phyloP scores from a whole-genome alignment of 2,113 vertebrate genomes.

The Dascyllus trimaculatus region DNA sequence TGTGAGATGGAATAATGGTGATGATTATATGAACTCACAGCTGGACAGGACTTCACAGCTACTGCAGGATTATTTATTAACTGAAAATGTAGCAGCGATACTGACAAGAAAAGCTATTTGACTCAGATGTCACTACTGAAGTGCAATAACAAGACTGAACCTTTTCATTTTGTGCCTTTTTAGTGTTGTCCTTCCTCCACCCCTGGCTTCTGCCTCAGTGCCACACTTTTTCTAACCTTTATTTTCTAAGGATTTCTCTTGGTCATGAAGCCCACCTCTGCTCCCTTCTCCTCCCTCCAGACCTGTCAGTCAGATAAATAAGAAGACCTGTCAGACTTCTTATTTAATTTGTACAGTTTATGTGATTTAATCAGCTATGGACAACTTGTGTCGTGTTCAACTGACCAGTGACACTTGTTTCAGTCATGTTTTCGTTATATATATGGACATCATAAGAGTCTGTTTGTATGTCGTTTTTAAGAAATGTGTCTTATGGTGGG shows the following conservation, averaged over 20 bases:
- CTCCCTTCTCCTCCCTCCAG: not conserved
- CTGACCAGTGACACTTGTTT: too few species aligned
- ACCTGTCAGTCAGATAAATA: not conserved
- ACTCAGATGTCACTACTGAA: not conserved
- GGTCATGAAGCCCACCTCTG: not conserved
- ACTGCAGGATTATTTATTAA: conserved; percentile 16
- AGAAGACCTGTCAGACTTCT: too few species aligned
- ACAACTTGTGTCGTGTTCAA: not conserved
- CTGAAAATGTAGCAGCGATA: not conserved
- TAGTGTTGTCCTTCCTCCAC: not conserved
- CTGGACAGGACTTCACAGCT: not conserved
- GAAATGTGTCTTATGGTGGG: not conserved
- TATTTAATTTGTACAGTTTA: too few species aligned
- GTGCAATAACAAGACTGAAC: not conserved
- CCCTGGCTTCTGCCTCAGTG: not conserved
- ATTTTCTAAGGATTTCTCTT: not conserved
- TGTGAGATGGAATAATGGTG: not conserved
- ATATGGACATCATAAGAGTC: too few species aligned
- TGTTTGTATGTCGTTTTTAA: not conserved
- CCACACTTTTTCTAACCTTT: not conserved
- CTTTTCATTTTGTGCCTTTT: conserved; percentile 4
- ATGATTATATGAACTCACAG: not conserved
- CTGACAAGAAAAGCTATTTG: not conserved
- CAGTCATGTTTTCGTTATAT: too few species aligned
- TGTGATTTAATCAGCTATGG: not conserved